phyloP scores from a whole-genome alignment of 2,888 invertebrate genomes.

The Dasypogon diadema region DNA sequence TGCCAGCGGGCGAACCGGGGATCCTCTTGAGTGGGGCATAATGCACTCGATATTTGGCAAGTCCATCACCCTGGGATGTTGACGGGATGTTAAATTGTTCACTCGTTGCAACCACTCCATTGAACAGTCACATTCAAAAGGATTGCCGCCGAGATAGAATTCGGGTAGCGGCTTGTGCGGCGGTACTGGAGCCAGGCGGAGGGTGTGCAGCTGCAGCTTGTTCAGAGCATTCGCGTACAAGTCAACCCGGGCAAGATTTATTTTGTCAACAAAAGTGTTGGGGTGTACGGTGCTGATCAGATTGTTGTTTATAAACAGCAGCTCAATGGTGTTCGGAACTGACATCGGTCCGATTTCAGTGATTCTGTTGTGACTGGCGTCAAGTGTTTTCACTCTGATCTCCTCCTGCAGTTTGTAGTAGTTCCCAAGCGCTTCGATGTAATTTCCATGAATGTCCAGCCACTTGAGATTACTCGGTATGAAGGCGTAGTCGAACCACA shows the following conservation, averaged over 20 bases:
- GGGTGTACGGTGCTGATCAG: slow-evolving; percentile 83
- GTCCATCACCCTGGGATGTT: slow-evolving; percentile 91
- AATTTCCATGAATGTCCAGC: slow-evolving; percentile 92
- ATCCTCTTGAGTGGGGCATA: slow-evolving; percentile 87
- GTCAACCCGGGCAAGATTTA: slow-evolving; percentile 87
- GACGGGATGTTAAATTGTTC: slow-evolving; percentile 86
- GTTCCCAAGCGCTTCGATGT: slow-evolving; percentile 87
- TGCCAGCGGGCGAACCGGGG: slow-evolving; percentile 81
- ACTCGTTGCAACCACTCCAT: slow-evolving; percentile 95
- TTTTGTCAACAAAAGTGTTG: slow-evolving; percentile 88
- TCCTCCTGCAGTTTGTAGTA: slow-evolving; percentile 88
- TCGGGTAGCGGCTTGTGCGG: slow-evolving; percentile 81
- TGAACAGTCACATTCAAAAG: slow-evolving; percentile 93
- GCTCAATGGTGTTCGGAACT: slow-evolving; percentile 88
- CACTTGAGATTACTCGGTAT: slow-evolving; percentile 90
- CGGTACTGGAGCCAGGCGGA: slow-evolving; percentile 78
- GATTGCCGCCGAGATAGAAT: slow-evolving; percentile 92
- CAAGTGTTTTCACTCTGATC: slow-evolving; percentile 87
- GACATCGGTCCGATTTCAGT: slow-evolving; percentile 84
- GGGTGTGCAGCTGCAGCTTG: slow-evolving; percentile 84
- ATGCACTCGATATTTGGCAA: slow-evolving; percentile 89
- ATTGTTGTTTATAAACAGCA: slow-evolving; percentile 90
- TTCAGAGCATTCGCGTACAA: slow-evolving; percentile 90
- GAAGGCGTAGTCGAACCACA: slow-evolving; percentile 94
- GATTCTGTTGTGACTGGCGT: slow-evolving; percentile 91